Base-by-base conservation (phyloP, 1,140 invertebrate species). In the Drosophila willistoni region DNA sequence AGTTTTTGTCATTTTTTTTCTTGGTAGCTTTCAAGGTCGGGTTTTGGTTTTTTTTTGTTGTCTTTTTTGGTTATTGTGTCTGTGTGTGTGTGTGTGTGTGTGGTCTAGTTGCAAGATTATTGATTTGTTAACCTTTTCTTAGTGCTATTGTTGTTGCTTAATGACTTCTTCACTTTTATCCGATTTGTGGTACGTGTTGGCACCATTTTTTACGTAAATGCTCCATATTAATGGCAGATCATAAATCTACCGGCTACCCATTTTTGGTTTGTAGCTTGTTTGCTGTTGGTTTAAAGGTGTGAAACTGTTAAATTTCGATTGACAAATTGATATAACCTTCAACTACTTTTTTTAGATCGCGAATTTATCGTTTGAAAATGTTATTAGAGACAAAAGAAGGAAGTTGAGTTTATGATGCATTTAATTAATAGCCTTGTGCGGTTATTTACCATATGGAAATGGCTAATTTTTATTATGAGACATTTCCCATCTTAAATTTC, bases 21-120 rank as follows among this genome's bases (percentile, higher is more conserved):
- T 77, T 39, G 59, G 57, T 61, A 78, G 44, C 76, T 73, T 79
- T 79, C 77, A 79, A 79, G 77, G 77, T 79, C 77, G 77, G 33
- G 64, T 47, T 41, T 57, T 41, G 47, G 2, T 56, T 19, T 41
- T 77, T 9, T 47, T 47, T 41, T 72, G 1, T 47, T 47, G 5
- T 9, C 65, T 60, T 57, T 29, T 68, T 57, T 33, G 65, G 44
- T 75, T 69, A 57, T 69, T 64, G 65, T 25, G 22, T 25, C 3
- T 25, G 22, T 25, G n/a, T 36, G 25, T 29, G 59, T 29, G 7
- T 36, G 34, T 36, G 34, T 36, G 34, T 51, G 44, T 19, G 17
- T 51, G 44, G 44, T 51, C 44, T 51, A 12, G 44, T 51, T 51
- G 44, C 44, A 51, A 51, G 44, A 51, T 47, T 47, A 47, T 47